phyloP scores from a whole-genome alignment of 2,113 vertebrate genomes.

The Corythaeola cristata region DNA sequence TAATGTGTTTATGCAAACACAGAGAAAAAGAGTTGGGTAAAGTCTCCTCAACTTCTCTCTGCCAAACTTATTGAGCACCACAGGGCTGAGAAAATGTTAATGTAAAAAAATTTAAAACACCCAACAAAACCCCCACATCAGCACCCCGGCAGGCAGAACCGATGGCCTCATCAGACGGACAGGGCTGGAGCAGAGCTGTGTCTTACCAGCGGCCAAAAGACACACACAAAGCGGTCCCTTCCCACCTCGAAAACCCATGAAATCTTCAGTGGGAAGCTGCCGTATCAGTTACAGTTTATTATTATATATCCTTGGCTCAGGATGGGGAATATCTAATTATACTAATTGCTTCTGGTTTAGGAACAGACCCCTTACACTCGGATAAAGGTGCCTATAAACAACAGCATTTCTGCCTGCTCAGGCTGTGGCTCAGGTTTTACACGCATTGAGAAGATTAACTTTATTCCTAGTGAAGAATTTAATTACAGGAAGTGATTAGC shows the following conservation, averaged over 20 bases:
- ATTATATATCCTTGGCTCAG: background rate
- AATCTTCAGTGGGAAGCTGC: background rate
- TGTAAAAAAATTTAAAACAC: background rate
- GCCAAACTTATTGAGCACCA: background rate
- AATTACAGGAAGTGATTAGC: conserved; percentile 71
- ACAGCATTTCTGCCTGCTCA: background rate
- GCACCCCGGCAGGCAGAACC: background rate
- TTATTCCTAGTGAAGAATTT: conserved; percentile 65
- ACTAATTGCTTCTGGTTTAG: conserved; percentile 22
- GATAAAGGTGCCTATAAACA: conserved; percentile 16
- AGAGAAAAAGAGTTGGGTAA: background rate
- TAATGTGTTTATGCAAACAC: conserved; percentile 58
- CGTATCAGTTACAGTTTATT: background rate
- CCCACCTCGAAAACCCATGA: background rate
- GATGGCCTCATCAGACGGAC: accelerated
- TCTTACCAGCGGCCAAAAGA: background rate
- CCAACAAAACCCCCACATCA: background rate
- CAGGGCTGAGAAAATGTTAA: background rate
- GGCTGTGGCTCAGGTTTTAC: conserved; percentile 62
- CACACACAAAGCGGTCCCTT: accelerated
- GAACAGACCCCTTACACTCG: background rate
- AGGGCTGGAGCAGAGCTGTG: background rate
- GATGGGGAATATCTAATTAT: background rate
- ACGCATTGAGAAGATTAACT: conserved; percentile 67
- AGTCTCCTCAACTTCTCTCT: background rate